Conservation (phyloP, 2,797 vertebrate genomes). For the Brotula barbata region DNA sequence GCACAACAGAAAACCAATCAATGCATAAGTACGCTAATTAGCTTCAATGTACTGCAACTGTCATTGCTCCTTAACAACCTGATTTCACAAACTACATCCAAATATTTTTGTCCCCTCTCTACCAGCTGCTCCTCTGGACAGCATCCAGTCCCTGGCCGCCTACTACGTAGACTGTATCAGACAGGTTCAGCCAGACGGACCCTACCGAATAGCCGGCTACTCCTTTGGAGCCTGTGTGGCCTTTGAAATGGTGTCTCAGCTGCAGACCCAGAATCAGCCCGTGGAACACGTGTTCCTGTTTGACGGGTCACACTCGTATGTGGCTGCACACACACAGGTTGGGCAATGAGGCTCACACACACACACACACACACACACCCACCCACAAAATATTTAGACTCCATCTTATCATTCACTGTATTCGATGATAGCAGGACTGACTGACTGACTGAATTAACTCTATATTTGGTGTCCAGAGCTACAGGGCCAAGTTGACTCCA, state of each 20-base stretch:
- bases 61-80: too few relatives aligned
- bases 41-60: too few relatives aligned
- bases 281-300: constrained; percentile 90
- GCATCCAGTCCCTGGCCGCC: constrained; percentile 88
- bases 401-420: too few relatives aligned
- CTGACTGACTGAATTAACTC: too few relatives aligned
- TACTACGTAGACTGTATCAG: constrained; percentile 89
- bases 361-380: not conserved
- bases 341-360: constrained; percentile 14
- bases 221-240: constrained; percentile 98
- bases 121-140: constrained; percentile 91
- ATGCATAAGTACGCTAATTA: too few relatives aligned
- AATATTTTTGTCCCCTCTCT: not conserved
- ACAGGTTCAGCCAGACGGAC: constrained; percentile 89
- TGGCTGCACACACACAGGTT: constrained; percentile 95
- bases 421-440: too few relatives aligned
- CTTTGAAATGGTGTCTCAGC: constrained; percentile 96
- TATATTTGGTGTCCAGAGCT: constrained; percentile 78
- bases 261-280: constrained; percentile 81
- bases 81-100: not conserved
- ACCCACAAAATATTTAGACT: too few relatives aligned
- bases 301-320: constrained; percentile 93
- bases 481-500: constrained; percentile 89
- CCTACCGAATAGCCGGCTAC: constrained; percentile 92
- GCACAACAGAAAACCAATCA: too few relatives aligned